Percentiles rank a stretch among this genome's conserved stretches.
Conservation (phyloP, 2,888 invertebrate species). For the Agriopis leucophaearia region DNA sequence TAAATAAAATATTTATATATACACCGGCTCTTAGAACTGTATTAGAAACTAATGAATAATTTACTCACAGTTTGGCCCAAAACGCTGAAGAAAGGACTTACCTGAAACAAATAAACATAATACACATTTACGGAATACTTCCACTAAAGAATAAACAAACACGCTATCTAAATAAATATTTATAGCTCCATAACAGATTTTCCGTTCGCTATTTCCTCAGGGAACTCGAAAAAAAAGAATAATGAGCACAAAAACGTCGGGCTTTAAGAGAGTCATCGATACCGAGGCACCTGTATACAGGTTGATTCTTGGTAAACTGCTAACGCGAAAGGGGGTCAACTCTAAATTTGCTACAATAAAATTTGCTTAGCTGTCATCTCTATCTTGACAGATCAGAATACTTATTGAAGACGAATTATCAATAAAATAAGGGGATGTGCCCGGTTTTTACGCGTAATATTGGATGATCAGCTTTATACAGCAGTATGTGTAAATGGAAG, state of each 20-base stretch:
- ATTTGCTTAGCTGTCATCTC: no score
- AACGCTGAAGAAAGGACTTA: slow-evolving; percentile 41
- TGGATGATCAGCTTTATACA: no score
- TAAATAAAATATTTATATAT: neutral
- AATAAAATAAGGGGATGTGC: no score
- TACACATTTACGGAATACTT: slow-evolving; percentile 32
- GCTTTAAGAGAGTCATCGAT: slow-evolving; percentile 61
- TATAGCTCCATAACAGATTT: slow-evolving; percentile 43
- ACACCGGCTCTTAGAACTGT: neutral
- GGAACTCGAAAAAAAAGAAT: slow-evolving; percentile 56
- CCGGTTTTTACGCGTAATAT: no score
- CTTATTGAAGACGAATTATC: no score
- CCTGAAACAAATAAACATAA: slow-evolving; percentile 51
- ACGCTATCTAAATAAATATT: slow-evolving; percentile 40
- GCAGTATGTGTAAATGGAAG: no score
- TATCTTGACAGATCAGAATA: no score
- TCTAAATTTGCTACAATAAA: neutral
- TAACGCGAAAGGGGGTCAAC: no score
- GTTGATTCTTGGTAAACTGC: neutral
- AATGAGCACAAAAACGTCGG: slow-evolving; percentile 59
- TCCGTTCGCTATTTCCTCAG: slow-evolving; percentile 42
- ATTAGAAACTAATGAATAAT: slow-evolving; percentile 21
- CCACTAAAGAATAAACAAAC: slow-evolving; percentile 31
- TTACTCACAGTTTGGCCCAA: slow-evolving; percentile 16
- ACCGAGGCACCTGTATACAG: slow-evolving; percentile 33